Evolutionary conservation across 1,140 invertebrate genomes (phyloP), one percentile per base, ranked within the genome.

Genomic region (Coptotermes formosanus): DNA sequence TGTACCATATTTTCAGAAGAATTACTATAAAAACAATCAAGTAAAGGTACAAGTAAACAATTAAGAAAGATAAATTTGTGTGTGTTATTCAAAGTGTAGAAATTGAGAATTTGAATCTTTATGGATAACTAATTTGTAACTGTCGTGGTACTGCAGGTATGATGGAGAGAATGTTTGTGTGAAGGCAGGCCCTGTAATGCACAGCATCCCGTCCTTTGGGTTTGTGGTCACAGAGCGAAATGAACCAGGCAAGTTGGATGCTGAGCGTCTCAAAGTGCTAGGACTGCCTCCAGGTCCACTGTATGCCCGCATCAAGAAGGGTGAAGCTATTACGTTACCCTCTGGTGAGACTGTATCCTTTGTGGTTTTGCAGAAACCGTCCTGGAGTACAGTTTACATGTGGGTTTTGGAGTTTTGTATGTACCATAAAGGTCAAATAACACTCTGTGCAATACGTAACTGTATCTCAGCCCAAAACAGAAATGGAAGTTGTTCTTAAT

Each of bases 141-240:
- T 64, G 59, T 64, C 1, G 19, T 75, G 30, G 25, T 12, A 14
- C 64, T 55, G n/a, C 85, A 87, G 86, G 45, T 86, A 84, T 82
- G 75, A 43, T 84, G 85, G 84, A 52, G 23, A 75, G 43, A 87
- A 88, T 52, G 87, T 89, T n/a, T 87, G 38, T 38, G 91, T 92
- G 3, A 88, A 88, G 85, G 91, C 91, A 81, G 89, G 91, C 30
- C 89, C 88, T 85, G 88, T 92, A 30, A 89, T 89, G 85, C 92
- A 92, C 87, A 88, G 89, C 85, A 89, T 92, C 86, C 91, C 91
- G 38, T 89, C 89, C 81, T 92, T 91, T 90, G 91, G 91, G 30
- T 92, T 89, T 89, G 88, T 91, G 14, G 88, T 92, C 52, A 82
- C 89, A 59, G 90, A 92, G 87, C 88, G 89, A 84, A 87, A 89